These are phyloP conservation scores for Leptarthrus brevirostris DNA, from an alignment of 2,888 invertebrate genomes.

Conservation along the genomic window DNA sequence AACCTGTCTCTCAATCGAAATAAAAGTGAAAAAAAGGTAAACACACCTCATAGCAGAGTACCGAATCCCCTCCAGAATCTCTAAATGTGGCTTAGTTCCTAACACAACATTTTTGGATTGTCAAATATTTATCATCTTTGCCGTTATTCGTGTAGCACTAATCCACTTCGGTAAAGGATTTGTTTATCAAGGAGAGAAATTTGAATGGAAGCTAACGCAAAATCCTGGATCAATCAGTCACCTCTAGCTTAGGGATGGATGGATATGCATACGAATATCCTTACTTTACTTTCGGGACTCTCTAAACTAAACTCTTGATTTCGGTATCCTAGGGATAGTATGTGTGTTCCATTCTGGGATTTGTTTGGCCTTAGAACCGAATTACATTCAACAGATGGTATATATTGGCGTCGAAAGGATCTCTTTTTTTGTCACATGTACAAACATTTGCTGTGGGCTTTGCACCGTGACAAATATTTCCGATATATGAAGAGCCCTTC, in stretches of 20 bases:
- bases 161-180: constrained; percentile 23
- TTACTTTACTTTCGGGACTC: no score
- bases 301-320: no score
- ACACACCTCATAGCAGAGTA: no score
- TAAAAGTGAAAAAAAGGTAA: constrained; percentile 27
- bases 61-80: no score
- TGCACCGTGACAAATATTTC: constrained; percentile 26
- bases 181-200: background rate
- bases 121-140: constrained; percentile 42
- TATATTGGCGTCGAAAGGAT: constrained; percentile 4
- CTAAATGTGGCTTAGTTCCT: background rate
- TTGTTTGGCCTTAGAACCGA: constrained; percentile 1
- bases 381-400: constrained; percentile 45
- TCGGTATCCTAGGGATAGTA: background rate
- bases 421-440: constrained; percentile 8
- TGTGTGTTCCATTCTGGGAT: constrained; percentile 13
- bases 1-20: constrained; percentile 16
- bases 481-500: background rate
- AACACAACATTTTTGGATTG: constrained; percentile 12
- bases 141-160: constrained; percentile 11
- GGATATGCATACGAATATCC: background rate
- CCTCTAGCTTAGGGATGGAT: background rate
- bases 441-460: constrained; percentile 37
- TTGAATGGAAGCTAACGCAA: constrained; percentile 5
- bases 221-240: constrained; percentile 9